Evolutionary conservation across 2,113 vertebrate genomes (phyloP), one percentile per base, ranked within the genome.

Genomic region (Himantopus leucocephalus): DNA sequence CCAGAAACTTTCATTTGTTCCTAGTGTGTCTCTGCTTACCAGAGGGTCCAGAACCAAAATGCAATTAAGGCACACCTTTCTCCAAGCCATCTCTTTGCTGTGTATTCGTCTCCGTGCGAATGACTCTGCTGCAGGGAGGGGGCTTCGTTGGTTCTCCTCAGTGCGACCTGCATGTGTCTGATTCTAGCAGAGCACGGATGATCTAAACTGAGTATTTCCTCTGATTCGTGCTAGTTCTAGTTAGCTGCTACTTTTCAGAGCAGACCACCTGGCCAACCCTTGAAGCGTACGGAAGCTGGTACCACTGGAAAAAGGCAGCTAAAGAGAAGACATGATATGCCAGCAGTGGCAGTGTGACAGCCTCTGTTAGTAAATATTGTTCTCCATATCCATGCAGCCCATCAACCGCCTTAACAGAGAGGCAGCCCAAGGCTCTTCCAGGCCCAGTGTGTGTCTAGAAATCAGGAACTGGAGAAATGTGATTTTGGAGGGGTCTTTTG

Each of bases 1-100:
- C 59, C 58, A 86, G 85, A 92, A 98, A 97, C 90, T 96, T 97
- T 88, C 96, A 95, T 97, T 97, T 97, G 84, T 97, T 97, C 91
- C 85, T 67, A 88, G 86, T 94, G 92, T 60, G 63, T 92, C 92
- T 88, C 48, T 82, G 95, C 74, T 97, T 84, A 96, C 85, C 91
- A 93, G 93, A 97, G 92, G 93, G 96, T 76, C 95, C 76, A 8
- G 85, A 88, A 96, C 86, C 94, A 91, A 97, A 97, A 77, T 59
- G 91, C 95, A 97, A 97, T 97, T 97, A 97, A 95, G 95, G 96
- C 90, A 87, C 85, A 85, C 91, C 91, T 97, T 97, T 89, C 93
- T 95, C 66, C 26, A 77, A 97, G 75, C 56, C 41, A 24, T 43
- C 23, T 80, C 59, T 6, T 88, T 79, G 35, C 64, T 72, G 60